Conservation (phyloP, 1,140 invertebrate genomes). For the Leptoteleia sp. region DNA sequence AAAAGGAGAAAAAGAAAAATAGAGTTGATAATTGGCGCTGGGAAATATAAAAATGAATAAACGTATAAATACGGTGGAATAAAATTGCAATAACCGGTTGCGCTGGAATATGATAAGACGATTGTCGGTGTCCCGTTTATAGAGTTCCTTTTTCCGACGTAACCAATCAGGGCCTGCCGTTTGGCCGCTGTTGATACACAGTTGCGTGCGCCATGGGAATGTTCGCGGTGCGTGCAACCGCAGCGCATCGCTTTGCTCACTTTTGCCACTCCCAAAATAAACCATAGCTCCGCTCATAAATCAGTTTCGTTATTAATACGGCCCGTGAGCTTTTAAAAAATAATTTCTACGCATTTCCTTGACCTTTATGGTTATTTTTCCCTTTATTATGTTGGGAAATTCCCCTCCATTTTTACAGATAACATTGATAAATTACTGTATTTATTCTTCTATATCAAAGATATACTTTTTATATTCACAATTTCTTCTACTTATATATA, state of each 20-base stretch:
- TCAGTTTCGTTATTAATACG: no score
- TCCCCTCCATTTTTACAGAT: no score
- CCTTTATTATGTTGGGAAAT: no score
- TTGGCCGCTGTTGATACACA: constrained; percentile 57
- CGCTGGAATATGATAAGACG: constrained; percentile 66
- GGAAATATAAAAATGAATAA: constrained; percentile 41
- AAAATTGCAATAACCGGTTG: constrained; percentile 64
- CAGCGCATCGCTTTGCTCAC: constrained; percentile 52
- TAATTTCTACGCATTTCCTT: no score
- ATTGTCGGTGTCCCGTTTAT: constrained; percentile 64
- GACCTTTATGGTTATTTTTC: no score
- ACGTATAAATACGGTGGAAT: constrained; percentile 37
- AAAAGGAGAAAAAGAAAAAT: no score
- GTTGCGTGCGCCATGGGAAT: constrained; percentile 73
- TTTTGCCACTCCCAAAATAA: constrained; percentile 32
- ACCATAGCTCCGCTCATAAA: no score
- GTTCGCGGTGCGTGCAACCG: constrained; percentile 76
- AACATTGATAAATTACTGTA: no score
- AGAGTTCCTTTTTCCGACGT: constrained; percentile 60
- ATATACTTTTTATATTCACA: no score
- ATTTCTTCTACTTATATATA: no score
- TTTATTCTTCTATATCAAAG: no score
- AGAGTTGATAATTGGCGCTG: constrained; percentile 39
- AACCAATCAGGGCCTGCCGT: constrained; percentile 61
- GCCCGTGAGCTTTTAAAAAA: no score